phyloP scores from a whole-genome alignment of 2,888 invertebrate genomes.

The Sturmia bella region DNA sequence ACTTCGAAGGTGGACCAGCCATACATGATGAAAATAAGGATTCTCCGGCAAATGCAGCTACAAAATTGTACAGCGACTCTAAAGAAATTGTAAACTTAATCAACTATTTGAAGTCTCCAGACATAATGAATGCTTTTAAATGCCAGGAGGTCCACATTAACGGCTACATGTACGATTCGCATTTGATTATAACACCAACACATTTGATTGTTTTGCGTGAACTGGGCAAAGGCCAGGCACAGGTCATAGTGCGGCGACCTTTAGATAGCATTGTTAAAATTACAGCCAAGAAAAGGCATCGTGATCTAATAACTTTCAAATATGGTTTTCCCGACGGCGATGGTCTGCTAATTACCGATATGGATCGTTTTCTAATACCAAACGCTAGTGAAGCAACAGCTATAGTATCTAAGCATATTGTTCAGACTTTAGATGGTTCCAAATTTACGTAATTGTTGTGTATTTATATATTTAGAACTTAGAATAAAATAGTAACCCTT shows the following conservation, averaged over 20 bases:
- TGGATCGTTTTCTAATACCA: conserved; percentile 96
- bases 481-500: conserved; percentile 39
- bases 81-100: conserved; percentile 91
- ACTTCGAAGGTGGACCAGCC: conserved; percentile 70
- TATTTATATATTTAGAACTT: conserved; percentile 48
- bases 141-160: conserved; percentile 96
- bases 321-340: conserved; percentile 94
- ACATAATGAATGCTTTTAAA: conserved; percentile 92
- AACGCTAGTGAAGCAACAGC: conserved; percentile 95
- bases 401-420: conserved; percentile 93
- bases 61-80: conserved; percentile 84
- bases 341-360: conserved; percentile 90
- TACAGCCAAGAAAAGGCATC: conserved; percentile 96
- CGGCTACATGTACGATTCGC: conserved; percentile 93
- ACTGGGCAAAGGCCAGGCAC: conserved; percentile 88
- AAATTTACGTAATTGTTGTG: conserved; percentile 76
- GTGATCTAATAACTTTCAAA: conserved; percentile 98
- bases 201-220: conserved; percentile 94
- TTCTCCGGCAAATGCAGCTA: conserved; percentile 81
- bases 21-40: conserved; percentile 72
- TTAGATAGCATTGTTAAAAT: conserved; percentile 97
- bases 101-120: conserved; percentile 90
- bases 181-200: conserved; percentile 91
- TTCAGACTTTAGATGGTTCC: conserved; percentile 79
- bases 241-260: conserved; percentile 93